A percentile compares a stretch with the other conserved stretches of the same genome.
phyloP scores from a whole-genome alignment of 1,140 invertebrate genomes.

The Conus ventricosus region DNA sequence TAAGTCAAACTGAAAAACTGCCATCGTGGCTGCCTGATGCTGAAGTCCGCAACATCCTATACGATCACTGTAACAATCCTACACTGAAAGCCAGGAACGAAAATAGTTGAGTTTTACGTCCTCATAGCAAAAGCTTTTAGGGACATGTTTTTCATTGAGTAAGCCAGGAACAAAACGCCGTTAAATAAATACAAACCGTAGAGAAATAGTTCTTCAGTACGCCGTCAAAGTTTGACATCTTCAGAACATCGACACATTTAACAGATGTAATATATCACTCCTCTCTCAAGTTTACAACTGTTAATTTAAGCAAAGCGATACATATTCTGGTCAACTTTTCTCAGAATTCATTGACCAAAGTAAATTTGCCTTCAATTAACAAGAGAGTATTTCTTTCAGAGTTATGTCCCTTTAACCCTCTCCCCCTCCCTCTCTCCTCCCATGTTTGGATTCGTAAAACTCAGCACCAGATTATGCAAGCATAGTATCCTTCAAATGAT shows the following conservation, averaged over 20 bases:
- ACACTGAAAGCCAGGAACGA: neutral
- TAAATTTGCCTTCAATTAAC: neutral
- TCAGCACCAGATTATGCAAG: too few species aligned
- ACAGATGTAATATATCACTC: constrained; percentile 17
- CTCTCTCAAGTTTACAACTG: neutral
- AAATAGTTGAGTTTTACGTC: too few species aligned
- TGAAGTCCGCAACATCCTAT: too few species aligned
- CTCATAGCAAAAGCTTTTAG: too few species aligned
- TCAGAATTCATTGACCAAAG: neutral
- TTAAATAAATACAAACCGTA: constrained; percentile 40
- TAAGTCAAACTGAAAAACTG: too few species aligned
- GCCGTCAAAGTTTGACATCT: constrained; percentile 43
- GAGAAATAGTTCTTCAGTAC: constrained; percentile 45
- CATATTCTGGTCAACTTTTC: neutral
- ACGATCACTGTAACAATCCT: too few species aligned
- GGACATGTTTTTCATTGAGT: too few species aligned
- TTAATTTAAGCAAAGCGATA: neutral
- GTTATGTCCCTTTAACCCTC: neutral
- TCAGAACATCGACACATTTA: neutral
- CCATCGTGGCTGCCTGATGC: too few species aligned
- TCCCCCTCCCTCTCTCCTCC: too few species aligned
- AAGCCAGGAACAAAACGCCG: neutral
- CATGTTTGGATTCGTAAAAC: too few species aligned
- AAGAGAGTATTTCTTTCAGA: neutral
- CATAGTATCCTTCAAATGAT: too few species aligned